Evolutionary conservation across 2,888 invertebrate species (phyloP), one percentile per base, ranked within the genome.

Genomic region (Shargacucullia verbasci): DNA sequence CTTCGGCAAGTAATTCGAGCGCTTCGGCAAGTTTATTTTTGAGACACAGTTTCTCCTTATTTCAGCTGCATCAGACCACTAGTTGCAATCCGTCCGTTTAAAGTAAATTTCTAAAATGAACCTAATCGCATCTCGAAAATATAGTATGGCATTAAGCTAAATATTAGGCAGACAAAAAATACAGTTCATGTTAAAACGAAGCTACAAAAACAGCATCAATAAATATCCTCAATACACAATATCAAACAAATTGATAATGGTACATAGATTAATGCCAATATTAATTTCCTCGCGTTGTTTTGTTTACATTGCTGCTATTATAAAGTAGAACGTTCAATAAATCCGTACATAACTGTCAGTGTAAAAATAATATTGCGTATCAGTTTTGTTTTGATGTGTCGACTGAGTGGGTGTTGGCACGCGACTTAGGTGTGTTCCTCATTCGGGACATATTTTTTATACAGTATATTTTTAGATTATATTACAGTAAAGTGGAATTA

Each of bases 371-470:
- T 82, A 80, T 78, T 79, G 79, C 81, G 84, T 84, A 84, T 85
- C 81, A 79, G 78, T 82, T 79, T 59, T 79, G 71, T 83, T 85
- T 86, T 85, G 86, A 86, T 82, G 82, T 82, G 81, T 81, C 70
- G 68, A 78, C 72, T 78, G 81, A 87, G 81, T 86, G 81, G 82
- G 76, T 75, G 75, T 62, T 75, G 70, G 79, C 86, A 87, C 87
- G 87, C 87, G 81, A 87, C 70, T 69, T 40, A 27, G 70, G 82
- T 56, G 20, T 43, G 50, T 54, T 71, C 44, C 46, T 50, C 54
- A 8, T 63, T 64, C 46, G 59, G 62, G 48, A 37, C 9, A 29
- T 7, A 1, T 12, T 13, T 46, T 11, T 13, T 20, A 9, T 3
- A 11, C n/a, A 9, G 9, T 2, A 14, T 9, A 14, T 13, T 6